Evolutionary conservation across 2,113 vertebrate genomes (phyloP).

Genomic region (Chiloscyllium plagiosum): DNA sequence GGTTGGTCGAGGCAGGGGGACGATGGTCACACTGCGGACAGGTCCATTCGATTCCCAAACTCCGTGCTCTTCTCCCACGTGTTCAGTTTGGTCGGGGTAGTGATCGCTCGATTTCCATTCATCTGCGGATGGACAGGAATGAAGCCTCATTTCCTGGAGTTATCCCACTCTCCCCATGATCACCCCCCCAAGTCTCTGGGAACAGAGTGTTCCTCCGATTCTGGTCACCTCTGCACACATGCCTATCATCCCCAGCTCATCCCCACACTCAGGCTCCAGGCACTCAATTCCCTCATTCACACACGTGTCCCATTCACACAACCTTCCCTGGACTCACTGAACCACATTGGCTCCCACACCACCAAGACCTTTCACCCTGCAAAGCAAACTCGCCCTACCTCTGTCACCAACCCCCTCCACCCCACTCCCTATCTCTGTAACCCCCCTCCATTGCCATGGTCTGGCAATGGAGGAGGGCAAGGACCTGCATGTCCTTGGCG

Average conservation of each 20-base stretch:
- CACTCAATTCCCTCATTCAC: not conserved
- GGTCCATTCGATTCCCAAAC: constrained; percentile 78
- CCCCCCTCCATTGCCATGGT: no score
- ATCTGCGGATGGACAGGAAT: constrained; percentile 58
- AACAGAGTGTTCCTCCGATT: not conserved
- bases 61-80: constrained; percentile 88
- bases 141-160: not conserved
- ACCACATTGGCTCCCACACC: not conserved
- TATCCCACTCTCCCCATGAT: not conserved
- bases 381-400: not conserved
- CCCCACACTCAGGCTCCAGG: not conserved
- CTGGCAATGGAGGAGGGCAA: no score
- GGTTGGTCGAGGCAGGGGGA: not conserved
- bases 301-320: not conserved
- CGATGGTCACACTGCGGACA: constrained; percentile 72
- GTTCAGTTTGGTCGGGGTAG: constrained; percentile 73
- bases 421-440: not conserved
- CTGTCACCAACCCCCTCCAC: not conserved
- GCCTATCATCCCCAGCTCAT: not conserved
- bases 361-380: not conserved
- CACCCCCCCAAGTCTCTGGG: not conserved
- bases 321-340: not conserved
- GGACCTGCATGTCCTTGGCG: no score
- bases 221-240: not conserved
- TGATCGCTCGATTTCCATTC: constrained; percentile 76